phyloP scores from a whole-genome alignment of 1,140 invertebrate genomes.

The Tetraneura akinire region DNA sequence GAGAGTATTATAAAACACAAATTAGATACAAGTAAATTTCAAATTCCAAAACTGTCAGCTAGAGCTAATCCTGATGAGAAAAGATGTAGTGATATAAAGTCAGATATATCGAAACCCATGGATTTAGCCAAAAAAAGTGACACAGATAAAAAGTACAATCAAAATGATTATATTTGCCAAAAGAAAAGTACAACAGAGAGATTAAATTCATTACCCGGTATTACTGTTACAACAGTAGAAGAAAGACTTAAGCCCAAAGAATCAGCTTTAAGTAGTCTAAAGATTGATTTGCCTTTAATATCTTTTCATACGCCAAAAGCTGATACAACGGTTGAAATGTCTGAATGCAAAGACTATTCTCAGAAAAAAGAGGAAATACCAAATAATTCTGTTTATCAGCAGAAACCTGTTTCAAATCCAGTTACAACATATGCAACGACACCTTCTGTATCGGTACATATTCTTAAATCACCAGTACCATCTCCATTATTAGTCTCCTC shows the following conservation, averaged over 20 bases:
- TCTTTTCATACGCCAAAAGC: conserved; percentile 43
- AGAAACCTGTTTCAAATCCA: conserved; percentile 3
- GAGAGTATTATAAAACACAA: conserved; percentile 61
- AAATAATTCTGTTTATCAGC: conserved; percentile 23
- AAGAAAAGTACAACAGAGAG: conserved; percentile 42
- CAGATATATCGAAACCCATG: conserved; percentile 47
- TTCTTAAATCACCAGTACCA: conserved; percentile 76
- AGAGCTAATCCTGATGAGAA: conserved; percentile 55
- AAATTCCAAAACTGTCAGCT: conserved; percentile 79
- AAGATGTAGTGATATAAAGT: conserved; percentile 25
- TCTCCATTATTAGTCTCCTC: conserved; percentile 64
- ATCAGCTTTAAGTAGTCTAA: conserved; percentile 54
- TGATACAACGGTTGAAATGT: conserved; percentile 49
- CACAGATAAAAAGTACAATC: conserved; percentile 39
- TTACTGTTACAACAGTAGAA: conserved; percentile 41
- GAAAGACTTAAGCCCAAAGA: conserved; percentile 50
- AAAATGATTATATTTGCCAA: conserved; percentile 26
- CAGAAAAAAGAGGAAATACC: conserved; percentile 59
- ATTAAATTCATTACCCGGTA: conserved; percentile 43
- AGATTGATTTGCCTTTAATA: conserved; percentile 54
- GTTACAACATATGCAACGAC: conserved; percentile 27
- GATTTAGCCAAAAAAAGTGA: conserved; percentile 52
- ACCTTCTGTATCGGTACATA: conserved; percentile 74
- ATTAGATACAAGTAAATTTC: conserved; percentile 79
- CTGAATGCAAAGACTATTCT: conserved; percentile 58